Evolutionary conservation across 2,113 vertebrate species (phyloP).

Genomic region (Salminus brasiliensis): DNA sequence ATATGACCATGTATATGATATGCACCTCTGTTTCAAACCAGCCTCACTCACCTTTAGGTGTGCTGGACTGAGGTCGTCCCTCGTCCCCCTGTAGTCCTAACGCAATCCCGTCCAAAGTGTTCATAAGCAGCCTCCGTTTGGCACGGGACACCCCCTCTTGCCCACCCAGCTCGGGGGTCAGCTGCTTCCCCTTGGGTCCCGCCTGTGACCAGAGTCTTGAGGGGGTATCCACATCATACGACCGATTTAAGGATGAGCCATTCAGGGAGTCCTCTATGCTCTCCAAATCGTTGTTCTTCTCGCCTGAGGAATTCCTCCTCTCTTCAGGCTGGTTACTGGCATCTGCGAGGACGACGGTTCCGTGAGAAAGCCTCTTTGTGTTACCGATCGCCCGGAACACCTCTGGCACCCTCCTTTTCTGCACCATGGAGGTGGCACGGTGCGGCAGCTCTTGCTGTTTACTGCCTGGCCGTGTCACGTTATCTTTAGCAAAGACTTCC

Average conservation of each 20-base stretch:
- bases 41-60: slow-evolving; percentile 62
- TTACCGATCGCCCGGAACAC: slow-evolving; percentile 48
- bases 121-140: slow-evolving; percentile 75
- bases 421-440: slow-evolving; percentile 48
- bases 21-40: neutral
- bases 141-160: slow-evolving; percentile 59
- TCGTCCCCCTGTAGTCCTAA: neutral
- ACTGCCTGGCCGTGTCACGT: neutral
- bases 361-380: neutral
- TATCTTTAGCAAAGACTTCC: neutral
- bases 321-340: slow-evolving; percentile 44
- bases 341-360: slow-evolving; percentile 42
- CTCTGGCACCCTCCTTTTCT: slow-evolving; percentile 57
- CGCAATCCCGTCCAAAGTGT: slow-evolving; percentile 40
- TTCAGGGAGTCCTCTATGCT: slow-evolving; percentile 12
- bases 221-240: slow-evolving; percentile 69
- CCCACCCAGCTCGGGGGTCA: slow-evolving; percentile 63
- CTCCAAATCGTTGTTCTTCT: slow-evolving; percentile 8
- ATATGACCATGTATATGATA: no score
- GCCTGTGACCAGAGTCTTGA: slow-evolving; percentile 67
- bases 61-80: slow-evolving; percentile 43
- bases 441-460: slow-evolving; percentile 37
- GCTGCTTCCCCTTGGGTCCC: slow-evolving; percentile 37
- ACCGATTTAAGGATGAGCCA: slow-evolving; percentile 63
- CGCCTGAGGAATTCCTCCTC: neutral